Evolutionary conservation across 1,140 invertebrate species (phyloP).

Genomic region (Rhyacophila brunnea): DNA sequence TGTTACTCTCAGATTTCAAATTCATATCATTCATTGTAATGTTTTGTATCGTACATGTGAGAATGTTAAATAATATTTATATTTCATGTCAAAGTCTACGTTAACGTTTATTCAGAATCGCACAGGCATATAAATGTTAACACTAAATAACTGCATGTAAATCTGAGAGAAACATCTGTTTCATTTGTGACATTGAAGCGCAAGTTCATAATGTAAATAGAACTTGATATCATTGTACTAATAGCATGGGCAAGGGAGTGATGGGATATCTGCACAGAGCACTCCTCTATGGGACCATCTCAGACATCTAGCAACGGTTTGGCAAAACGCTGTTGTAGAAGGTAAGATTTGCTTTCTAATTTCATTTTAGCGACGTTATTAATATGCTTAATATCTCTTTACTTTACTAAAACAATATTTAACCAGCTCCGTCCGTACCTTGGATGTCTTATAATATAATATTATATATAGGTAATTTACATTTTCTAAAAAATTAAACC

Average conservation of each 20-base stretch:
- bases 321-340: conserved; percentile 36
- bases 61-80: neutral
- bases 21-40: neutral
- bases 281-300: conserved; percentile 46
- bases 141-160: conserved; percentile 20
- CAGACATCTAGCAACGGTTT: conserved; percentile 42
- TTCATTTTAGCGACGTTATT: neutral
- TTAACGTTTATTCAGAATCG: no score
- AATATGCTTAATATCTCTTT: no score
- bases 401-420: no score
- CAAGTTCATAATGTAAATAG: conserved; percentile 32
- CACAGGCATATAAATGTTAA: neutral
- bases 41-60: neutral
- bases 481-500: no score
- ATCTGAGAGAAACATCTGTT: conserved; percentile 27
- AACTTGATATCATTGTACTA: conserved; percentile 43
- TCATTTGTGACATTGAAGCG: conserved; percentile 13
- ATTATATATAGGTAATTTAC: no score
- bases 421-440: no score
- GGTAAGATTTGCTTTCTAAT: conserved; percentile 15
- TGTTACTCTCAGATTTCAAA: conserved; percentile 22
- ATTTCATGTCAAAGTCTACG: neutral
- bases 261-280: conserved; percentile 22
- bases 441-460: no score
- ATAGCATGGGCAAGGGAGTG: conserved; percentile 49